A percentile compares a stretch with the other conserved stretches of the same genome.
Conservation (phyloP, 2,888 invertebrate species). For the Drosophila mayaguana region DNA sequence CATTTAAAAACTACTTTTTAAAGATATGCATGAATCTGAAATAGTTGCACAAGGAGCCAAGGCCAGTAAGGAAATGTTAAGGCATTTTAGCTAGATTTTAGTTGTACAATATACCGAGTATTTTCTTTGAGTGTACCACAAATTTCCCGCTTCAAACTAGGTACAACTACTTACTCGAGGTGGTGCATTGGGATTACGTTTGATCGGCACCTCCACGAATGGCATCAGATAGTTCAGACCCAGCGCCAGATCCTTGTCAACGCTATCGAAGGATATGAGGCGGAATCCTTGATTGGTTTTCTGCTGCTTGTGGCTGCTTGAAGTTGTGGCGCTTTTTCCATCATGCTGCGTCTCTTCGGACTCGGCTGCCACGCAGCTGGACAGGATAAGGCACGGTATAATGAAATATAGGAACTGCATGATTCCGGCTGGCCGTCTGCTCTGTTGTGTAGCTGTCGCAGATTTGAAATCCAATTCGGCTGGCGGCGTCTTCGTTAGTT, state of each 20-base stretch:
- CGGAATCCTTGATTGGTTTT: slow-evolving; percentile 32
- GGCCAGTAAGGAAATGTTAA: too few relatives aligned
- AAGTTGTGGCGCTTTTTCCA: neutral
- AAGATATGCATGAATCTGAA: too few relatives aligned
- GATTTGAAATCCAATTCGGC: slow-evolving; percentile 40
- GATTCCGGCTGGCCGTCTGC: slow-evolving; percentile 41
- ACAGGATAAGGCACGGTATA: slow-evolving; percentile 34
- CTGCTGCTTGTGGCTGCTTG: slow-evolving; percentile 14
- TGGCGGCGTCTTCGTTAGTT: slow-evolving; percentile 24
- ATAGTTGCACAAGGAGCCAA: too few relatives aligned
- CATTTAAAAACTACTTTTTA: neutral
- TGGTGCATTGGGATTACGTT: slow-evolving; percentile 62
- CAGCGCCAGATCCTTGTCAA: slow-evolving; percentile 67
- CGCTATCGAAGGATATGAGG: slow-evolving; percentile 70
- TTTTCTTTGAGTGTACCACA: neutral
- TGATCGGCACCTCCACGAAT: slow-evolving; percentile 75
- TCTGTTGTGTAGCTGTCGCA: slow-evolving; percentile 27
- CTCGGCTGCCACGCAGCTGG: slow-evolving; percentile 27
- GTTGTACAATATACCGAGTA: neutral
- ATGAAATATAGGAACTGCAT: slow-evolving; percentile 45
- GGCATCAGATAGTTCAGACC: slow-evolving; percentile 78
- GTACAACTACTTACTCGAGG: slow-evolving; percentile 41
- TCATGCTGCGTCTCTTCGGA: neutral
- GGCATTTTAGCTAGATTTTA: too few relatives aligned
- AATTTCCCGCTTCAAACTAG: neutral